Evolutionary conservation across 2,797 vertebrate species (phyloP).

Genomic region (Fistularia commersonii): DNA sequence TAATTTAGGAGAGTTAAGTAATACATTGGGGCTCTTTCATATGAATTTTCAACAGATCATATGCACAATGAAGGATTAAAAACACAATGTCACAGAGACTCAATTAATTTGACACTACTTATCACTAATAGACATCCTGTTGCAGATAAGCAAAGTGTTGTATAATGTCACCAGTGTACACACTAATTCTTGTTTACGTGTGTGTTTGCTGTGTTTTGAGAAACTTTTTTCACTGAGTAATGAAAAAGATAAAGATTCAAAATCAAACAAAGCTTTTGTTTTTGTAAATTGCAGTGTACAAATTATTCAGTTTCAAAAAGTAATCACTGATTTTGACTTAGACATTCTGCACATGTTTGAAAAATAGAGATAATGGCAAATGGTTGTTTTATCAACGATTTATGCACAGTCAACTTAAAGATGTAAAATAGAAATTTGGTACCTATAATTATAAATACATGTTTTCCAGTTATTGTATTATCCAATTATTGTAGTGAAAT

Average conservation of each 20-base stretch:
- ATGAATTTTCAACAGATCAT: constrained; percentile 6
- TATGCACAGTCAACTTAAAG: too few relatives aligned
- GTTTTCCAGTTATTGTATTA: background rate
- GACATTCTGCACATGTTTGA: too few relatives aligned
- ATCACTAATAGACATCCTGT: background rate
- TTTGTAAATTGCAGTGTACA: too few relatives aligned
- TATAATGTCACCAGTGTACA: constrained; percentile 1
- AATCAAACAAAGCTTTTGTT: too few relatives aligned
- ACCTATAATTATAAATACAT: too few relatives aligned
- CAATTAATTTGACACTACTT: constrained; percentile 1
- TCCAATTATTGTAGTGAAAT: background rate
- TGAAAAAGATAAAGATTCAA: background rate
- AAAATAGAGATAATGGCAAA: too few relatives aligned
- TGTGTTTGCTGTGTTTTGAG: constrained; percentile 6
- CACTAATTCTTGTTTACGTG: background rate
- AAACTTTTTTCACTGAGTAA: background rate
- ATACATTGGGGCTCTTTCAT: constrained; percentile 1
- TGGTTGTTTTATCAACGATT: too few relatives aligned
- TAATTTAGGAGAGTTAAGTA: background rate
- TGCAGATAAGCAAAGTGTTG: background rate
- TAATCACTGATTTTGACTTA: too few relatives aligned
- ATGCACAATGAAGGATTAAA: background rate
- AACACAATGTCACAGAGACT: constrained; percentile 6
- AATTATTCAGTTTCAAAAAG: too few relatives aligned
- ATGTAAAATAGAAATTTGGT: too few relatives aligned